Conservation (phyloP, 2,797 vertebrate species). For the Pyrocephalus nanus region DNA sequence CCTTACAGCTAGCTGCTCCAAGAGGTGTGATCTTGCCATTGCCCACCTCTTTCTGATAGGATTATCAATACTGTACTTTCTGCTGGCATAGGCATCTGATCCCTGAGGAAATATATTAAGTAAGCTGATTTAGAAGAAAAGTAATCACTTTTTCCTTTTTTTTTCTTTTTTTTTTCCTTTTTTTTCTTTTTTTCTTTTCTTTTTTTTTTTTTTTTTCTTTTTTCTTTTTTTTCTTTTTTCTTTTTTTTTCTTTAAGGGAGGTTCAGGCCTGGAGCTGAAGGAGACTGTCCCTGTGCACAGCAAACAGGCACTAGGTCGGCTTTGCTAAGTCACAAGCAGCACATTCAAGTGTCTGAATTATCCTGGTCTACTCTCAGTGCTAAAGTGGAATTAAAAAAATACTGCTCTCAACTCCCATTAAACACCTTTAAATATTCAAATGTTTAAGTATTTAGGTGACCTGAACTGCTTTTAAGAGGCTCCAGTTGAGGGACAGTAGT, state of each 20-base stretch:
- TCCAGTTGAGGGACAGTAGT: not conserved
- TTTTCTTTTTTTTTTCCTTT: no score
- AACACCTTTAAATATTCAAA: conserved; percentile 47
- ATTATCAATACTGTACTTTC: not conserved
- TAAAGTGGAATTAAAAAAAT: not conserved
- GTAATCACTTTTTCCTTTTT: not conserved
- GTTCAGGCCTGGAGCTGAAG: not conserved
- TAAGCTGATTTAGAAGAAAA: not conserved
- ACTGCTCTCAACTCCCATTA: not conserved
- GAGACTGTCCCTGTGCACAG: not conserved
- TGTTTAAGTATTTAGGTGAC: conserved; percentile 41
- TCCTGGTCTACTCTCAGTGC: not conserved
- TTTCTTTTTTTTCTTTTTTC: no score
- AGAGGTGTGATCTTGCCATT: not conserved
- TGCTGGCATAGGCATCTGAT: not conserved
- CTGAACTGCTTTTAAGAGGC: not conserved
- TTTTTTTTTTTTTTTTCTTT: no score
- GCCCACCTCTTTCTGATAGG: not conserved
- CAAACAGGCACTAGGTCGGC: not conserved
- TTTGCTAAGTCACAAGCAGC: not conserved
- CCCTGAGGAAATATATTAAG: not conserved
- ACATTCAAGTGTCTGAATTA: not conserved
- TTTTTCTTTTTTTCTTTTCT: no score
- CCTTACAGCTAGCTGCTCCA: not conserved
- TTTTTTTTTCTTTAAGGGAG: not conserved